Conservation (phyloP, 2,888 invertebrate genomes). For the Scaeva pyrastri region DNA sequence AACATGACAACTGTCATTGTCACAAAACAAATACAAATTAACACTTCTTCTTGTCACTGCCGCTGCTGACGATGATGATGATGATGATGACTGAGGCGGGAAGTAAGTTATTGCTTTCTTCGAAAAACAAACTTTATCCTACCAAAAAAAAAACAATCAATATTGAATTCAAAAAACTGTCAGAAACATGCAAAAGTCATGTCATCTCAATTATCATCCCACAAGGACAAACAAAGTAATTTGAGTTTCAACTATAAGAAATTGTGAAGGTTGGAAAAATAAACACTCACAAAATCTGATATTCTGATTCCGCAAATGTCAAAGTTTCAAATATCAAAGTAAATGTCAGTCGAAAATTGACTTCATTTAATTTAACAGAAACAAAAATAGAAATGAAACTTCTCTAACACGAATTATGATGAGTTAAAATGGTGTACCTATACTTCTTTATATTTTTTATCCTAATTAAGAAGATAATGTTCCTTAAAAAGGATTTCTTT, state of each 20-base stretch:
- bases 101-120: background rate
- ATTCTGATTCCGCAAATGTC: slow-evolving; percentile 47
- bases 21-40: slow-evolving; percentile 69
- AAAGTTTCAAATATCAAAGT: slow-evolving; percentile 54
- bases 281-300: slow-evolving; percentile 36
- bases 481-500: slow-evolving; percentile 39
- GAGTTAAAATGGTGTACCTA: too few relatives aligned
- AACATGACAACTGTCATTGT: slow-evolving; percentile 75
- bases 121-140: slow-evolving; percentile 1
- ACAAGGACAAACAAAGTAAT: slow-evolving; percentile 63
- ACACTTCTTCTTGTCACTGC: slow-evolving; percentile 52
- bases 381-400: slow-evolving; percentile 14
- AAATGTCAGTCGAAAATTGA: slow-evolving; percentile 26
- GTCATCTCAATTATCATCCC: slow-evolving; percentile 53
- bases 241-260: slow-evolving; percentile 23
- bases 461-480: slow-evolving; percentile 61
- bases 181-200: slow-evolving; percentile 64
- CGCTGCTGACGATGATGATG: background rate
- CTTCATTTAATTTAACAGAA: slow-evolving; percentile 39
- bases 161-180: background rate
- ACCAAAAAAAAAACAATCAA: slow-evolving; percentile 13
- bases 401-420: slow-evolving; percentile 26
- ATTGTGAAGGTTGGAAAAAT: background rate
- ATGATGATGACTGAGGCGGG: background rate
- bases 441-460: slow-evolving; percentile 29